phyloP scores from a whole-genome alignment of 2,888 invertebrate genomes.

The Alcis repandata region DNA sequence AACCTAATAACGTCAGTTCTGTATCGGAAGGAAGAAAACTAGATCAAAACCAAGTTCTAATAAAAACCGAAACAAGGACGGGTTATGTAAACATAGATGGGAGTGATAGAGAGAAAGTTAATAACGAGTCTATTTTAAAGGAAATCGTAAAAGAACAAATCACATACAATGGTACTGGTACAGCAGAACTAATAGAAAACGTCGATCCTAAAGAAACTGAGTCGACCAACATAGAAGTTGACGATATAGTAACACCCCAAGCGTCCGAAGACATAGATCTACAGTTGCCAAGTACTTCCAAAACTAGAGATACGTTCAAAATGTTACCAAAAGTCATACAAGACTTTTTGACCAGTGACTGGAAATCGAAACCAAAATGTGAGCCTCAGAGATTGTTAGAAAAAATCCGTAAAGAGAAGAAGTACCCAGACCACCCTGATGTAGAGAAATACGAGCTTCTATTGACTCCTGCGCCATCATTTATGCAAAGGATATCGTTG shows the following conservation, averaged over 20 bases:
- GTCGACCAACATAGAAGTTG: conserved; percentile 66
- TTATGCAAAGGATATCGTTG: conserved; percentile 91
- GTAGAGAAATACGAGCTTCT: conserved; percentile 89
- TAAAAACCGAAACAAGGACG: conserved; percentile 80
- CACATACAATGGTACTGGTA: conserved; percentile 61
- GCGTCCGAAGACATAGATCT: conserved; percentile 57
- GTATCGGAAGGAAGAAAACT: conserved; percentile 30
- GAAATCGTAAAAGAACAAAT: conserved; percentile 74
- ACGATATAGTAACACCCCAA: conserved; percentile 74
- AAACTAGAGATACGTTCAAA: conserved; percentile 71
- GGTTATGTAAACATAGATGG: conserved; percentile 81
- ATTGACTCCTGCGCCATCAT: conserved; percentile 93
- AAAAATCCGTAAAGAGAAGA: conserved; percentile 88
- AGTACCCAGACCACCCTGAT: conserved; percentile 87
- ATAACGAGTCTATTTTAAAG: conserved; percentile 68
- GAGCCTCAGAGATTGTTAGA: conserved; percentile 91
- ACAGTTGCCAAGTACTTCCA: conserved; percentile 69
- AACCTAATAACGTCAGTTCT: conserved; percentile 33
- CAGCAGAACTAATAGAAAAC: conserved; percentile 50
- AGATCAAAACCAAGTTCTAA: conserved; percentile 67
- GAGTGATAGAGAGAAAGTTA: conserved; percentile 73
- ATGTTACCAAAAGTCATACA: conserved; percentile 87
- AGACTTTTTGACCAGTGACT: conserved; percentile 83
- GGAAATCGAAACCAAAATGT: conserved; percentile 86
- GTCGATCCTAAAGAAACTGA: conserved; percentile 15